Base-by-base conservation (phyloP, 1,140 invertebrate genomes). In the Polypedilum vanderplanki region DNA sequence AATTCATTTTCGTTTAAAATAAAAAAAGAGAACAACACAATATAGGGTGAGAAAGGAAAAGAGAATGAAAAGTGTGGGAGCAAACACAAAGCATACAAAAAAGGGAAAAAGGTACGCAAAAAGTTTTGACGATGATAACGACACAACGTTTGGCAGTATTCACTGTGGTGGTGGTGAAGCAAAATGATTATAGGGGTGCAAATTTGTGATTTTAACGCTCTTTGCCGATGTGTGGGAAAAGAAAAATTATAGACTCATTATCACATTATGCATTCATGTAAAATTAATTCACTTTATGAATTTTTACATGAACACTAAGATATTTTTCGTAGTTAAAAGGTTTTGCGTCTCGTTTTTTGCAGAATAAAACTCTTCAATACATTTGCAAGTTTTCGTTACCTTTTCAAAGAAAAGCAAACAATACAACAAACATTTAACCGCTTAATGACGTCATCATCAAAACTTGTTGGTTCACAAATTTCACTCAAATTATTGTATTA, bases 381-480 rank as follows among this genome's bases (percentile, higher is more conserved):
- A 33, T 33, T 33, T 33, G 24, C 5, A 33, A 33, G 5, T 33
- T 57, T 4, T 15, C 46, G 46, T 57, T n/a, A 57, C 46, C 46
- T 4, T 33, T 57, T n/a, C 46, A 57, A 57, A 57, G n/a, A 57
- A 57, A 15, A 33, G 24, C 5, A 33, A 33, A 33, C 24, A 33
- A 57, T 57, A 12, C 7, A 57, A 46, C 15, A 57, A 57, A n/a
- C 10, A n/a, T 15, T 8, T 57, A 57, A 57, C 12, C 46, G 46
- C 12, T 4, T 12, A 57, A n/a, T 57, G 46, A 57, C 46, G 46
- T 57, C 46, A 57, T 15, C 46, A 57, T 57, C 46, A 57, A 57
- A 57, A 57, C 46, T 57, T 57, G 46, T 57, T 57, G 46, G 9
- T 57, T 57, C 46, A 57, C 46, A 57, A 57, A 57, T n/a, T 57